These are phyloP conservation scores for Scaptomyza reducta DNA, from an alignment of 2,888 invertebrate species.

Conservation along the genomic window DNA sequence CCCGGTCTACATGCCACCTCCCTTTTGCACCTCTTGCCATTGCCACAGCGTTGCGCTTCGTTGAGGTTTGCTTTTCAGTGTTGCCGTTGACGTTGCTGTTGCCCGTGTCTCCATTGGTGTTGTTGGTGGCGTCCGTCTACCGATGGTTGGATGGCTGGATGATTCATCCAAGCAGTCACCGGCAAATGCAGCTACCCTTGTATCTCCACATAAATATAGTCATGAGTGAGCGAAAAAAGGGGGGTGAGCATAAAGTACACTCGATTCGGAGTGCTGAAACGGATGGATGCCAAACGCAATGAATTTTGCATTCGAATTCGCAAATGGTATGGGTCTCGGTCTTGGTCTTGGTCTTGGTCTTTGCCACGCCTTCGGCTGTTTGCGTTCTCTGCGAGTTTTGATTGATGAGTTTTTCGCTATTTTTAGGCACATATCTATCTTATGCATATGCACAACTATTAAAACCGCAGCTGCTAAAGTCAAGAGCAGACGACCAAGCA, in stretches of 20 bases:
- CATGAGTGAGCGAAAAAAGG: slow-evolving; percentile 4
- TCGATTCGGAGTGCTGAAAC: slow-evolving; percentile 26
- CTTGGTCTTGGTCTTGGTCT: slow-evolving; percentile 1
- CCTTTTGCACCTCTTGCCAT: slow-evolving; percentile 1
- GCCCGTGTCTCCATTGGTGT: slow-evolving; percentile 35
- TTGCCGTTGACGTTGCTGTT: slow-evolving; percentile 16
- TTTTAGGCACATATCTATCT: slow-evolving; percentile 40
- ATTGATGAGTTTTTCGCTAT: slow-evolving; percentile 70
- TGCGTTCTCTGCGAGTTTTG: slow-evolving; percentile 40
- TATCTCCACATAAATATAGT: slow-evolving; percentile 21
- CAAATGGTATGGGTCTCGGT: slow-evolving; percentile 22
- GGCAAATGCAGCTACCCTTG: slow-evolving; percentile 52
- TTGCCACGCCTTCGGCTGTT: slow-evolving; percentile 33
- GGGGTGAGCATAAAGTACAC: not conserved
- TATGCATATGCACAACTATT: slow-evolving; percentile 21
- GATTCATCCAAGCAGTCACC: slow-evolving; percentile 54
- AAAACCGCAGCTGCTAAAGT: slow-evolving; percentile 45
- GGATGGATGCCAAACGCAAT: slow-evolving; percentile 47
- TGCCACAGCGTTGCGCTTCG: slow-evolving; percentile 44
- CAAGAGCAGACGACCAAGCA: slow-evolving; percentile 25
- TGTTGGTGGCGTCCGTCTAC: slow-evolving; percentile 30
- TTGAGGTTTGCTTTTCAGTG: slow-evolving; percentile 38
- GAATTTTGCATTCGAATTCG: slow-evolving; percentile 37
- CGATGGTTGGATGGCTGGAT: slow-evolving; percentile 38
- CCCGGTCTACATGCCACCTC: slow-evolving; percentile 37